A percentile compares a stretch with the other conserved stretches of the same genome.
phyloP scores from a whole-genome alignment of 2,113 vertebrate genomes.

The Melanocharis versteri region DNA sequence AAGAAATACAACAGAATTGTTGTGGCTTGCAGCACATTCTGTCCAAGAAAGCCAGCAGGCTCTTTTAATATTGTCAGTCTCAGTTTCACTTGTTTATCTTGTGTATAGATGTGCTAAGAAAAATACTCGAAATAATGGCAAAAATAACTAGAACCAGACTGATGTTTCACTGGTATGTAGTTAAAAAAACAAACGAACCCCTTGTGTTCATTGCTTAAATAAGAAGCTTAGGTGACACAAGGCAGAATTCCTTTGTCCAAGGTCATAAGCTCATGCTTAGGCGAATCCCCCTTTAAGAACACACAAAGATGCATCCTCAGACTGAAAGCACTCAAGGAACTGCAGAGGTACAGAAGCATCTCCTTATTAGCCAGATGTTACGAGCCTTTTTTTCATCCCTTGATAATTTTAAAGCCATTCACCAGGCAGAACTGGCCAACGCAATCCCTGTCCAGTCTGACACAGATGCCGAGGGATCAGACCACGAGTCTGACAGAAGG shows the following conservation, averaged over 20 bases:
- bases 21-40: neutral
- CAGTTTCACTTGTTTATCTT: neutral
- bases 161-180: neutral
- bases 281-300: neutral
- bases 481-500: neutral
- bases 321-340: neutral
- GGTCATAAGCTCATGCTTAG: neutral
- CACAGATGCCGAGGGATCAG: neutral
- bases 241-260: neutral
- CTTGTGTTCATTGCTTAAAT: neutral
- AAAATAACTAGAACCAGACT: neutral
- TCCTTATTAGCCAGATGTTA: neutral
- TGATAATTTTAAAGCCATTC: neutral
- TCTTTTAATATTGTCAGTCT: neutral
- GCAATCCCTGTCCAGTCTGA: neutral
- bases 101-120: fast-evolving
- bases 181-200: neutral
- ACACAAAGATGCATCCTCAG: neutral
- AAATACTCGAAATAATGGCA: neutral
- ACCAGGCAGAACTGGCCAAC: neutral
- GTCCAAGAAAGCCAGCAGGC: neutral
- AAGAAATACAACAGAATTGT: neutral
- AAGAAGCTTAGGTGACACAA: neutral
- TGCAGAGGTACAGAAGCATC: neutral
- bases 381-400: neutral